phyloP scores from a whole-genome alignment of 2,888 invertebrate species.

The Augiades crinisus region DNA sequence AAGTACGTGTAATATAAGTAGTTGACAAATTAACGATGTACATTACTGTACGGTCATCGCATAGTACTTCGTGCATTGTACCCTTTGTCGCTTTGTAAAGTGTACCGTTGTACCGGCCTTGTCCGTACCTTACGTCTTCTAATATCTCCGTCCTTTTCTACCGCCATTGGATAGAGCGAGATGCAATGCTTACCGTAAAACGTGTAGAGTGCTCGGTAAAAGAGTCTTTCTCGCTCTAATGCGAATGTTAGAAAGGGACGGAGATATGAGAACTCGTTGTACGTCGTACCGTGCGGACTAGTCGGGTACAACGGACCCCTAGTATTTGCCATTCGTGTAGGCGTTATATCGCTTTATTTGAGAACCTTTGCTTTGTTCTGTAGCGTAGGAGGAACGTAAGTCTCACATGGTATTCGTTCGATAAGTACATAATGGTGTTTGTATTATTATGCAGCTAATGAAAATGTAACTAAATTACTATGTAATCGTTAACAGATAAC shows the following conservation, averaged over 20 bases:
- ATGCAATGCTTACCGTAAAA: no score
- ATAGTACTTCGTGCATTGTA: constrained; percentile 77
- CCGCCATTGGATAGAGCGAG: no score
- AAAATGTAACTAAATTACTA: constrained; percentile 8
- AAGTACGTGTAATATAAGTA: constrained; percentile 68
- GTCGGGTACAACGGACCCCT: no score
- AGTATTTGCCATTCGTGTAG: constrained; percentile 19
- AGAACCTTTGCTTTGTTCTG: constrained; percentile 13
- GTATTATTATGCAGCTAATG: constrained; percentile 2
- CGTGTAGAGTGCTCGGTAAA: no score
- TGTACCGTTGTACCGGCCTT: no score
- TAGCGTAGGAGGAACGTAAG: constrained; percentile 10
- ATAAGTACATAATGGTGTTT: constrained; percentile 2
- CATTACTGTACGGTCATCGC: constrained; percentile 75
- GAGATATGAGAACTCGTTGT: no score
- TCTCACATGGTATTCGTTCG: not conserved
- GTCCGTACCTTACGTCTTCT: no score
- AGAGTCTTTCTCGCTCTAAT: no score
- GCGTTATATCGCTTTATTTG: constrained; percentile 15
- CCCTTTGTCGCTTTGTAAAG: constrained; percentile 64
- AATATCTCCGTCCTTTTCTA: no score
- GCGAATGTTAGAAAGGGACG: no score
- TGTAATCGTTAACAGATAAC: constrained; percentile 2
- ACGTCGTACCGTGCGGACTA: constrained; percentile 28
- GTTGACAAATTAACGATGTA: constrained; percentile 68